These are phyloP conservation scores for Trissonchulus sp. DNA, from an alignment of 2,888 invertebrate genomes.

Conservation along the genomic window DNA sequence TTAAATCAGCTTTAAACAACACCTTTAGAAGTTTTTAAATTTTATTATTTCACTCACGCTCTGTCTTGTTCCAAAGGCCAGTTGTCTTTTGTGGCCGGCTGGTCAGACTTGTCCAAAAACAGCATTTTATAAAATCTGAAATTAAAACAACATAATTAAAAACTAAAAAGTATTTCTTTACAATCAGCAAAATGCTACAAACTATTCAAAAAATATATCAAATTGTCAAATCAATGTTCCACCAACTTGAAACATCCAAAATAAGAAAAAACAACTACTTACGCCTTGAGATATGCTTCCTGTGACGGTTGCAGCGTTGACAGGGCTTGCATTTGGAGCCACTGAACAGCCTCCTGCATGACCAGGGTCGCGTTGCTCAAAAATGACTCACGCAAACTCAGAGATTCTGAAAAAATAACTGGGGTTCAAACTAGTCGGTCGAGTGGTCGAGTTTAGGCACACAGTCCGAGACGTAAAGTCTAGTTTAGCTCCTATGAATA, in stretches of 20 bases:
- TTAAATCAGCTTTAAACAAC: too few relatives aligned
- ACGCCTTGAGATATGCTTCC: slow-evolving; percentile 65
- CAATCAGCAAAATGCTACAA: neutral
- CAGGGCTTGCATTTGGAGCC: slow-evolving; percentile 76
- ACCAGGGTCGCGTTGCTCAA: too few relatives aligned
- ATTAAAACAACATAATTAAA: neutral
- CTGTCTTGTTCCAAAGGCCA: slow-evolving; percentile 90
- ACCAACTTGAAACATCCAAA: neutral
- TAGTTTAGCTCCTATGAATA: too few relatives aligned
- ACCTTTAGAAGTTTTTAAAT: too few relatives aligned
- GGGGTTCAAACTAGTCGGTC: too few relatives aligned
- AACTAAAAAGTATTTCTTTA: neutral
- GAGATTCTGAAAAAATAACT: too few relatives aligned
- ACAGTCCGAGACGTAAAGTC: too few relatives aligned
- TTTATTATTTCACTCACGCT: too few relatives aligned
- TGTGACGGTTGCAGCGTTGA: slow-evolving; percentile 67
- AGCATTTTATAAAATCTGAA: slow-evolving; percentile 39
- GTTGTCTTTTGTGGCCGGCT: slow-evolving; percentile 56
- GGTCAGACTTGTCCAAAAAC: slow-evolving; percentile 52
- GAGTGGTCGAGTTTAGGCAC: too few relatives aligned
- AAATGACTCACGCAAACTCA: too few relatives aligned
- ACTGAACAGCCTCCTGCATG: slow-evolving; percentile 65
- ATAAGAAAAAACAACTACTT: too few relatives aligned
- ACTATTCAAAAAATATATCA: neutral
- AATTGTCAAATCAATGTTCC: neutral